Percentiles rank a stretch among this genome's conserved stretches.
Evolutionary conservation across 1,140 invertebrate genomes (phyloP).

Genomic region (Danaus plexippus): DNA sequence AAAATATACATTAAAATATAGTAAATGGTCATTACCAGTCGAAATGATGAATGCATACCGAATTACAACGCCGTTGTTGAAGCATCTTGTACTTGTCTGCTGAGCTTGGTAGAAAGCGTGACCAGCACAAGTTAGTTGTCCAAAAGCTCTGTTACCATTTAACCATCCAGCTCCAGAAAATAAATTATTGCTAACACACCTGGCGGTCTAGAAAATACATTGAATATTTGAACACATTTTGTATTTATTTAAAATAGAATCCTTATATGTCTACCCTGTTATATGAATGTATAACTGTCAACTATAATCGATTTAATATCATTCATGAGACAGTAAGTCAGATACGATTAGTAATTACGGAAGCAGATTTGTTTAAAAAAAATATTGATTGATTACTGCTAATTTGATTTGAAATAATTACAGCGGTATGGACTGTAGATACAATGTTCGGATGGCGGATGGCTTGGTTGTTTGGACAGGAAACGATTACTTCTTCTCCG

Average conservation of each 20-base stretch:
- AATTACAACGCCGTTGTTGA: conserved; percentile 48
- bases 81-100: conserved; percentile 38
- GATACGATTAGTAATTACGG: no score
- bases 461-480: conserved; percentile 8
- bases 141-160: conserved; percentile 40
- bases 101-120: conserved; percentile 40
- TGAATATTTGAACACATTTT: no score
- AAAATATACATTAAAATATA: conserved; percentile 8
- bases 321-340: no score
- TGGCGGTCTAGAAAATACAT: conserved; percentile 30
- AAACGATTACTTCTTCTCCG: conserved; percentile 37
- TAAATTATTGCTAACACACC: conserved; percentile 37
- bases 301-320: no score
- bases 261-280: no score
- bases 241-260: no score
- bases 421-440: conserved; percentile 29
- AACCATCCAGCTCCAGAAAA: conserved; percentile 50
- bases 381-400: not conserved
- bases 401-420: conserved; percentile 28
- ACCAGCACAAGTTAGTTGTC: conserved; percentile 36
- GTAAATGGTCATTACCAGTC: not conserved
- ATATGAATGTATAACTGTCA: no score
- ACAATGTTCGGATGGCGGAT: conserved; percentile 41
- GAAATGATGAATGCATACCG: conserved; percentile 26
- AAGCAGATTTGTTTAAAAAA: no score